These are phyloP conservation scores for Phrynosoma platyrhinos DNA, from an alignment of 2,113 vertebrate genomes.

Conservation along the genomic window DNA sequence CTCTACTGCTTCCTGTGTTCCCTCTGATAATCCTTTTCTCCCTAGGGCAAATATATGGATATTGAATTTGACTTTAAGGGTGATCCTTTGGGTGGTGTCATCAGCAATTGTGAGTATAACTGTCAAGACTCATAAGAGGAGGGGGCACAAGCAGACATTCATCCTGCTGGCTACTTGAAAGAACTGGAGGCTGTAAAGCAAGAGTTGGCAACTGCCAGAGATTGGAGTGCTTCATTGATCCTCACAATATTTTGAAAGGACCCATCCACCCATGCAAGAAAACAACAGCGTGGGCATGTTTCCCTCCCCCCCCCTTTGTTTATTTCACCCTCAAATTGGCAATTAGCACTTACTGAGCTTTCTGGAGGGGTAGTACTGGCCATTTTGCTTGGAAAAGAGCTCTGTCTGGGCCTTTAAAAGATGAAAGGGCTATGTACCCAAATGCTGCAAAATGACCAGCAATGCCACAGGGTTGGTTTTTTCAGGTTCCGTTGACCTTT, in stretches of 20 bases:
- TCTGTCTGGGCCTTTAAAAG: too few relatives aligned
- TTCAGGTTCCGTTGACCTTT: too few relatives aligned
- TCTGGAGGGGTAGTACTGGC: too few relatives aligned
- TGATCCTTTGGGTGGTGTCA: conserved; percentile 81
- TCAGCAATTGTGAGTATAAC: conserved; percentile 81
- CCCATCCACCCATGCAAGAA: too few relatives aligned
- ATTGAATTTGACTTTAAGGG: conserved; percentile 87
- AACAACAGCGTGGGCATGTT: too few relatives aligned
- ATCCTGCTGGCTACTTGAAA: neutral
- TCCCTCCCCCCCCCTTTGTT: too few relatives aligned
- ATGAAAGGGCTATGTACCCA: too few relatives aligned
- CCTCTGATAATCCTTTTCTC: neutral
- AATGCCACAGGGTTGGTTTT: too few relatives aligned
- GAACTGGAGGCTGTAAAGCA: neutral
- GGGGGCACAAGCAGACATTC: neutral
- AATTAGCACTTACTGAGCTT: too few relatives aligned
- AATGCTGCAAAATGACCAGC: too few relatives aligned
- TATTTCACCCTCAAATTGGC: too few relatives aligned
- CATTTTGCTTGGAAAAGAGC: too few relatives aligned
- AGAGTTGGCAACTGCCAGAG: neutral
- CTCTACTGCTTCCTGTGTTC: neutral
- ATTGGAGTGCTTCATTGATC: neutral
- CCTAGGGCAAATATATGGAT: conserved; percentile 86
- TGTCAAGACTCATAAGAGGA: neutral
- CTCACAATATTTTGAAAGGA: neutral